Evolutionary conservation across 2,888 invertebrate genomes (phyloP).

Genomic region (Nephrocerus scutellatus): DNA sequence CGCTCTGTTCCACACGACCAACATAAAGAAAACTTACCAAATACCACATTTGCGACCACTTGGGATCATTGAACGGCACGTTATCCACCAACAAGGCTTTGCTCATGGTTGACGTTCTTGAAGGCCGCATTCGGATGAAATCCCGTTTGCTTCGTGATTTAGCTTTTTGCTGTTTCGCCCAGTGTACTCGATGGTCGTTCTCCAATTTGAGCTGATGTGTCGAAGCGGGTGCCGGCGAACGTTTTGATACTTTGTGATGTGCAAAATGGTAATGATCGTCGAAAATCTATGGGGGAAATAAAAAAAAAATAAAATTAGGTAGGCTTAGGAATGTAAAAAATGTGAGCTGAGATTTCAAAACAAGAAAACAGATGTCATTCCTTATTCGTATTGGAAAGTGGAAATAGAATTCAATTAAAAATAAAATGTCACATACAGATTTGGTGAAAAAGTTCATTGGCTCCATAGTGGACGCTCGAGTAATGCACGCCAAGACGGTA

Average conservation of each 20-base stretch:
- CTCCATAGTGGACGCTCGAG: constrained; percentile 26
- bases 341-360: constrained; percentile 4
- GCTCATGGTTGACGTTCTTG: constrained; percentile 34
- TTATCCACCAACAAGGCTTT: constrained; percentile 33
- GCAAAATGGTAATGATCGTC: constrained; percentile 79
- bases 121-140: constrained; percentile 52
- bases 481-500: constrained; percentile 19
- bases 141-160: constrained; percentile 77
- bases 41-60: constrained; percentile 97
- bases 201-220: constrained; percentile 65
- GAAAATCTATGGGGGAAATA: constrained; percentile 65
- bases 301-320: constrained; percentile 10
- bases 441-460: constrained; percentile 23
- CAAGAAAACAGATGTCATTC: constrained; percentile 8
- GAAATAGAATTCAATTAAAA: constrained; percentile 2
- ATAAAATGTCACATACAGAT: constrained; percentile 9
- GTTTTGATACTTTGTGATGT: constrained; percentile 69
- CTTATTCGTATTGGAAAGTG: too few relatives aligned
- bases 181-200: constrained; percentile 68
- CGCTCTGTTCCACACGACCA: too few relatives aligned
- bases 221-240: constrained; percentile 65
- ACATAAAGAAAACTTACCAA: constrained; percentile 84
- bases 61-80: constrained; percentile 69
- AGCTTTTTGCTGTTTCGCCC: constrained; percentile 76
- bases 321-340: background rate